Evolutionary conservation across 2,797 vertebrate species (phyloP), one percentile per base, ranked within the genome.

Genomic region (Pseudotriccus pelzelni): DNA sequence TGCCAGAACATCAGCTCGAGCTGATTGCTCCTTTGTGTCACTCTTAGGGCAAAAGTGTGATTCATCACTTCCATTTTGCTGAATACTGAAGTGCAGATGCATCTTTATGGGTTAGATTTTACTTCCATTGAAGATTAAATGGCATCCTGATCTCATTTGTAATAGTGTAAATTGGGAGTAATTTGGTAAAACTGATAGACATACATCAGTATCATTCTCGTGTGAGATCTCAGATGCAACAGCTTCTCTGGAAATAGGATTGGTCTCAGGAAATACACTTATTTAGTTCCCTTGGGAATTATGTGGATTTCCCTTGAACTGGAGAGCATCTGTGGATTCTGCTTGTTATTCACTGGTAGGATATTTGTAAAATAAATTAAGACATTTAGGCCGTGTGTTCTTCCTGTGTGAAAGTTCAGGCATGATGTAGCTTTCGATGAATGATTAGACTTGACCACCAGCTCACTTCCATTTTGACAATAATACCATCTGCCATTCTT

Each of bases 1-100:
- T 73, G 82, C 72, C 81, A 96, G 87, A 93, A 64, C 53, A 90
- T 70, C 92, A 93, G 82, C 87, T 76, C 73, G 7, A 22, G 85
- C 82, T 96, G 89, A 91, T 96, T 90, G 63, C 92, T 97, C 36
- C 85, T 93, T 91, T 96, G 66, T 97, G 88, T 60, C 77, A 82
- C 80, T 89, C 79, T 22, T 39, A 68, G 89, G 92, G 79, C 95
- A 90, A 10, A 70, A 82, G 59, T 56, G 55, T 94, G 91, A 95
- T 94, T 96, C 84, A 94, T 97, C 76, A 50, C 69, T 93, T 76
- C 79, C 73, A 53, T 87, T 78, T 70, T 91, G 84, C 82, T 93
- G 55, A 88, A 39, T 23, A 1, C 62, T 72, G 23, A 80, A 72
- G 36, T 84, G 76, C 79, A 94, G 89, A 76, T 81, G 79, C 73